Evolutionary conservation across 2,113 vertebrate genomes (phyloP).

Genomic region (Clinocottus analis): DNA sequence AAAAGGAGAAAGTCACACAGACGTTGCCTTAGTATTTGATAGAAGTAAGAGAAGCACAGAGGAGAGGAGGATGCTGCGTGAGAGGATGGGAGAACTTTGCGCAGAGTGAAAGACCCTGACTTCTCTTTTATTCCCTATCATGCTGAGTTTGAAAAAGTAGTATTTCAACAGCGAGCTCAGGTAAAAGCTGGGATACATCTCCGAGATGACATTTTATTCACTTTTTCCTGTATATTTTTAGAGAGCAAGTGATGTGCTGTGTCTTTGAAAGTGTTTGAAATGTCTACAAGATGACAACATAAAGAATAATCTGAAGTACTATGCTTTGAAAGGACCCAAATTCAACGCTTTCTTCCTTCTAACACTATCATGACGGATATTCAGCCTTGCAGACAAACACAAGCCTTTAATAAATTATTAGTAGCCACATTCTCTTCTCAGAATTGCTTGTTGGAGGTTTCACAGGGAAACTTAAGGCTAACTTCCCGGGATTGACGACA

Average conservation of each 20-base stretch:
- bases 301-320: conserved; percentile 21
- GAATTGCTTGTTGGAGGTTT: neutral
- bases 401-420: neutral
- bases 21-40: conserved; percentile 46
- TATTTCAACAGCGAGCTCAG: conserved; percentile 44
- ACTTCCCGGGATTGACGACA: neutral
- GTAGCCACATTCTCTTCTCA: neutral
- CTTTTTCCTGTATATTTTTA: conserved; percentile 51
- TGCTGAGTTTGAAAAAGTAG: conserved; percentile 43
- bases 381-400: conserved; percentile 2
- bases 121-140: conserved; percentile 58
- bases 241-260: conserved; percentile 27
- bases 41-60: conserved; percentile 15
- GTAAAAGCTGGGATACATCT: conserved; percentile 44
- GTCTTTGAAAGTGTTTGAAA: conserved; percentile 43
- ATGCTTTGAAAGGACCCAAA: conserved; percentile 13
- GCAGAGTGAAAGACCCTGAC: conserved; percentile 30
- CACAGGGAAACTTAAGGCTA: neutral
- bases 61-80: neutral
- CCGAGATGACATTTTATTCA: conserved; percentile 35
- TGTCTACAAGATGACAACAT: conserved; percentile 29
- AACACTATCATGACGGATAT: neutral
- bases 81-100: conserved; percentile 42
- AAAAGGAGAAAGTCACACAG: conserved; percentile 48
- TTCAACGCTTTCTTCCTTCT: conserved; percentile 2